Conservation (phyloP, 2,113 vertebrate species). For the Collichthys lucidus region DNA sequence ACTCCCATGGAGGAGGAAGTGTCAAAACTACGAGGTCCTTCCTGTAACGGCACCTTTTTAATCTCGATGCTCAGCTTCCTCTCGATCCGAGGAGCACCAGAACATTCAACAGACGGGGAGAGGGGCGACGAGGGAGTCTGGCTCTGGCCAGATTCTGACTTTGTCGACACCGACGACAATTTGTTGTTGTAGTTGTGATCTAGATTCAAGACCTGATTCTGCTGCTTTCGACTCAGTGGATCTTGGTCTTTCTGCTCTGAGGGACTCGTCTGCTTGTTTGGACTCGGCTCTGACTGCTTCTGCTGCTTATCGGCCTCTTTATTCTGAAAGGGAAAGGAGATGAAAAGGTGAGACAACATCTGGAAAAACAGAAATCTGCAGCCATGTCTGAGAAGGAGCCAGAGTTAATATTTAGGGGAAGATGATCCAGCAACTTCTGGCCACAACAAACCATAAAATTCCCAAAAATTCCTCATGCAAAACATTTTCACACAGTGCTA, state of each 20-base stretch:
- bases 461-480: neutral
- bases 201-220: slow-evolving; percentile 77
- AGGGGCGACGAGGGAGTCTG: slow-evolving; percentile 59
- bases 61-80: slow-evolving; percentile 96
- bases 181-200: slow-evolving; percentile 93
- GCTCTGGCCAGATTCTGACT: slow-evolving; percentile 59
- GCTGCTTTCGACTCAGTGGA: slow-evolving; percentile 54
- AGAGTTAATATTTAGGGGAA: neutral
- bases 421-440: neutral
- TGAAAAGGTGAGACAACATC: neutral
- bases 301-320: slow-evolving; percentile 54
- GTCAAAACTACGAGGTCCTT: slow-evolving; percentile 95
- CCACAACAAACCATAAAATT: neutral
- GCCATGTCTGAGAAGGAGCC: neutral
- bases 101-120: slow-evolving; percentile 74
- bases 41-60: slow-evolving; percentile 95
- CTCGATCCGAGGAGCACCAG: slow-evolving; percentile 82
- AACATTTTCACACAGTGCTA: neutral
- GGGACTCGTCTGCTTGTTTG: slow-evolving; percentile 52
- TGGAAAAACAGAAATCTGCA: neutral
- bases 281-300: slow-evolving; percentile 59
- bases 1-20: slow-evolving; percentile 74
- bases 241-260: slow-evolving; percentile 69
- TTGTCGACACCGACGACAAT: slow-evolving; percentile 71
- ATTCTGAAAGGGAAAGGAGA: slow-evolving; percentile 52